Evolutionary conservation across 2,797 vertebrate species (phyloP).

Genomic region (Betta splendens): DNA sequence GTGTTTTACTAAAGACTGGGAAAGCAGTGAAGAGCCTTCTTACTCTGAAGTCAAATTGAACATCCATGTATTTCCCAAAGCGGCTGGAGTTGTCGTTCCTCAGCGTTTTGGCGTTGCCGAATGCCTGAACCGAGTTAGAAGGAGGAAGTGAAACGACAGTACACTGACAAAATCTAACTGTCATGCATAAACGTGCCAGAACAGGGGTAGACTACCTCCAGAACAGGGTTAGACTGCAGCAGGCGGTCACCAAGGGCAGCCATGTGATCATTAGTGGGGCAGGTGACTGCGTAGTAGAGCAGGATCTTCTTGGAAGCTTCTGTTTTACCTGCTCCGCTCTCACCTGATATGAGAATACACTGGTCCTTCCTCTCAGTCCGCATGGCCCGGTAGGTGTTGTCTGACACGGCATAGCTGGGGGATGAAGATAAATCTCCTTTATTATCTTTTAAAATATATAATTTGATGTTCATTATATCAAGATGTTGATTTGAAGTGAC

Average conservation of each 20-base stretch:
- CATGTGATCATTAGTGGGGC: slow-evolving; percentile 73
- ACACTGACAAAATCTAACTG: slow-evolving; percentile 12
- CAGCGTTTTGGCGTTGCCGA: slow-evolving; percentile 97
- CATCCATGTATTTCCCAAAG: slow-evolving; percentile 98
- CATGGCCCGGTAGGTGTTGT: slow-evolving; percentile 95
- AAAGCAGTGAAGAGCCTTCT: slow-evolving; percentile 4
- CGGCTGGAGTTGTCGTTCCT: slow-evolving; percentile 98
- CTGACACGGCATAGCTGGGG: slow-evolving; percentile 90
- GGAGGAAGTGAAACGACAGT: slow-evolving; percentile 24
- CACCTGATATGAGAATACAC: slow-evolving; percentile 84
- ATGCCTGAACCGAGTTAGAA: slow-evolving; percentile 83
- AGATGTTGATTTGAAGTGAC: slow-evolving; percentile 46
- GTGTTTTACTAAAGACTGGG: not conserved
- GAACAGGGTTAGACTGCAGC: slow-evolving; percentile 92
- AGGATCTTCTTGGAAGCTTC: slow-evolving; percentile 97
- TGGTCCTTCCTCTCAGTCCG: slow-evolving; percentile 90
- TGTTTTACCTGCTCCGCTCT: slow-evolving; percentile 95
- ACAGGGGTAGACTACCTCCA: slow-evolving; percentile 92
- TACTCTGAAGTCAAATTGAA: slow-evolving; percentile 99
- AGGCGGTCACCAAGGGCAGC: slow-evolving; percentile 83
- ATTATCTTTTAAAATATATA: too few relatives aligned
- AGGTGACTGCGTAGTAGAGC: slow-evolving; percentile 88
- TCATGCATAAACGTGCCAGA: slow-evolving; percentile 56
- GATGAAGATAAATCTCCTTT: too few relatives aligned
- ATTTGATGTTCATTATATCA: too few relatives aligned